Conservation (phyloP, 2,888 invertebrate genomes). For the Tupiocoris notatus region DNA sequence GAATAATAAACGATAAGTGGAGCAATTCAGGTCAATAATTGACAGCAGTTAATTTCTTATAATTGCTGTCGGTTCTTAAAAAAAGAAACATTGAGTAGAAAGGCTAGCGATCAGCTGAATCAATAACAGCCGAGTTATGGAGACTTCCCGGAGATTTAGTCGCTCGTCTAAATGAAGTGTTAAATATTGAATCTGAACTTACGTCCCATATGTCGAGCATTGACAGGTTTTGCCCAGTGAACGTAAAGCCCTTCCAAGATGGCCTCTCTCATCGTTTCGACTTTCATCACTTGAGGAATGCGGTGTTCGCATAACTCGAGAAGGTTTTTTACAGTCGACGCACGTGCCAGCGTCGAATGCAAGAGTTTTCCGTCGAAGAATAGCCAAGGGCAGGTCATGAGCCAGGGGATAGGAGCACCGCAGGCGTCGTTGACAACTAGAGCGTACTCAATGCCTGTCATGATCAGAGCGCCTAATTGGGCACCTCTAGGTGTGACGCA, state of each 20-base stretch:
- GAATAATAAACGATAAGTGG: no score
- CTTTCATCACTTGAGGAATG: conserved; percentile 80
- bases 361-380: conserved; percentile 92
- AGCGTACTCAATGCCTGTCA: conserved; percentile 88
- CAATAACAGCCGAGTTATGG: no score
- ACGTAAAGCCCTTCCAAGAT: conserved; percentile 73
- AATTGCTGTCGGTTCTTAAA: no score
- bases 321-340: conserved; percentile 71
- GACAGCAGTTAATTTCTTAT: no score
- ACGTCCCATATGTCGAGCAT: conserved; percentile 25
- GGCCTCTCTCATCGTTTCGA: conserved; percentile 85
- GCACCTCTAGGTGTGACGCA: conserved; percentile 78
- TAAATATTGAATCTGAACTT: not conserved
- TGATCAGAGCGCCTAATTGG: conserved; percentile 81
- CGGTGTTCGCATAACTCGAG: conserved; percentile 79
- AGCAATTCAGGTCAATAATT: not conserved
- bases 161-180: no score
- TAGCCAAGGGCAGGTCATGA: conserved; percentile 88
- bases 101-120: no score
- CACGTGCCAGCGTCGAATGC: conserved; percentile 80
- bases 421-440: conserved; percentile 88
- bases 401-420: conserved; percentile 88
- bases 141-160: no score
- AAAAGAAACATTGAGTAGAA: no score
- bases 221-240: conserved; percentile 56